Evolutionary conservation across 1,140 invertebrate species (phyloP).

Genomic region (Pseudomyrmex flavicornis): DNA sequence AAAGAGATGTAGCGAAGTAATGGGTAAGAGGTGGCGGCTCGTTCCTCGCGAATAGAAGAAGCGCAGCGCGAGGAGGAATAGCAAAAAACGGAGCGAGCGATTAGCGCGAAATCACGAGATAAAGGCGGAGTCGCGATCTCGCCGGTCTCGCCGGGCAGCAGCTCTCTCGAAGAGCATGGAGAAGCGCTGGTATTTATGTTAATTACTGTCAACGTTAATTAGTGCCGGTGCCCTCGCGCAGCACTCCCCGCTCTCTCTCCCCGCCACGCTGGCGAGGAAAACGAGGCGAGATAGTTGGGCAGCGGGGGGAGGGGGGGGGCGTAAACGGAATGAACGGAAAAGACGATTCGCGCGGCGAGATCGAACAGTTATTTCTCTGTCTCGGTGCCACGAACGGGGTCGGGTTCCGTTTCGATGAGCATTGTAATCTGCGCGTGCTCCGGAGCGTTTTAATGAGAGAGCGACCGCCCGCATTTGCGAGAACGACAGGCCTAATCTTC

Average conservation of each 20-base stretch:
- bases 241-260: neutral
- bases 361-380: neutral
- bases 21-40: neutral
- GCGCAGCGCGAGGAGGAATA: conserved; percentile 65
- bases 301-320: conserved; percentile 46
- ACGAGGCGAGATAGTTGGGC: conserved; percentile 11
- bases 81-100: conserved; percentile 71
- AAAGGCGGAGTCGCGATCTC: conserved; percentile 73
- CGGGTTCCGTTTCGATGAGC: conserved; percentile 78
- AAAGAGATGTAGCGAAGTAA: neutral
- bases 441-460: conserved; percentile 77
- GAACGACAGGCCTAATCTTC: conserved; percentile 29
- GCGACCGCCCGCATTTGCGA: conserved; percentile 31
- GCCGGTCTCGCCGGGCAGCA: conserved; percentile 54
- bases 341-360: conserved; percentile 57
- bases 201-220: conserved; percentile 85
- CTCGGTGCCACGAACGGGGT: conserved; percentile 57
- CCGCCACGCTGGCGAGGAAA: neutral
- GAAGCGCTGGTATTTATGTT: conserved; percentile 84
- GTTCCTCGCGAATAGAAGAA: conserved; percentile 2
- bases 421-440: conserved; percentile 74
- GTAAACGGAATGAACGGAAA: conserved; percentile 41
- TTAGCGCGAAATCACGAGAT: conserved; percentile 80
- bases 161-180: conserved; percentile 60
- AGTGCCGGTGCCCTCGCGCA: conserved; percentile 74